Evolutionary conservation across 2,888 invertebrate species (phyloP), one percentile per base, ranked within the genome.

Genomic region (Physocephala rufipes): DNA sequence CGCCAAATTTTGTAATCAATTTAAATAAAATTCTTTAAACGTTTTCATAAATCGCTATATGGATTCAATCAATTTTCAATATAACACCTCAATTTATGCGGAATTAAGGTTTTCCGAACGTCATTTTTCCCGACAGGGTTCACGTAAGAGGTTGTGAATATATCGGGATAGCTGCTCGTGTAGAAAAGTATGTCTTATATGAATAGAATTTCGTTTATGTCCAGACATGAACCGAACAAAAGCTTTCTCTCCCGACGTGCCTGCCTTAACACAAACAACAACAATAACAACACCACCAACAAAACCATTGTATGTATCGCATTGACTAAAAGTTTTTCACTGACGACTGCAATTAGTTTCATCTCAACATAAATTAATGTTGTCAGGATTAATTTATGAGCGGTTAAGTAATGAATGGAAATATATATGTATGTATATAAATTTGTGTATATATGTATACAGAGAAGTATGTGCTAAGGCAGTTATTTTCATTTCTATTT

Each of bases 321-420:
- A 36, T 36, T 9, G 36, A 36, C 5, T 72, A 71, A 74, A 75
- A 76, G 70, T 76, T 76, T 77, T 76, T 75, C 72, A 75, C 76
- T 76, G 76, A 77, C 76, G 77, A 76, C 75, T 74, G 77, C 77
- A 77, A 77, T 77, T 77, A 77, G 76, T 77, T 76, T 76, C 59
- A 71, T 70, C 71, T 74, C 72, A 73, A 76, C 77, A 76, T 77
- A 77, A 77, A 77, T 77, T 77, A 70, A 74, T 71, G 74, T 76
- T 76, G 76, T 73, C 76, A 77, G 77, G 72, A 74, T 72, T 74
- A 74, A 77, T 76, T 77, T 76, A 76, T 76, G 77, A 74, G 71
- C 67, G 74, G 74, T 73, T 74, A 70, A 66, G 70, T 71, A 62
- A 53, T 72, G 74, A 72, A 69, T n/a, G n/a, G n/a, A n/a, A n/a